These are phyloP conservation scores for Trialeurodes vaporariorum DNA, from an alignment of 1,140 invertebrate species.

Conservation along the genomic window DNA sequence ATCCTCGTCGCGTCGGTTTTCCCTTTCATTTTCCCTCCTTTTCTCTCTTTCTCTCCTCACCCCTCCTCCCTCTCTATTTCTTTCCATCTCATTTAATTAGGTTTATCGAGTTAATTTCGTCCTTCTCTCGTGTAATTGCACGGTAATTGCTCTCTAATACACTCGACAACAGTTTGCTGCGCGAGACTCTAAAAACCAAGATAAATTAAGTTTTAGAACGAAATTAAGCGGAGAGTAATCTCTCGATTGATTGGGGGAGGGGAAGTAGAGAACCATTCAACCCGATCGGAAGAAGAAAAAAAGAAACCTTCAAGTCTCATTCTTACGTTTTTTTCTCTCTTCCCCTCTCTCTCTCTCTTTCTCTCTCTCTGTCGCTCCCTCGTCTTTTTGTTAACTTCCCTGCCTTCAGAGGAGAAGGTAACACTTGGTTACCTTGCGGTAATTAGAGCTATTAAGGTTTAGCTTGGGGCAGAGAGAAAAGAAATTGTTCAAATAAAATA, in stretches of 20 bases:
- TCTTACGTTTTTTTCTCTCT: neutral
- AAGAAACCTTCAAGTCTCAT: too few species aligned
- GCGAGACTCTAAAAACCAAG: neutral
- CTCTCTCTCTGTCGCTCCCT: too few species aligned
- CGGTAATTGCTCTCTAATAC: neutral
- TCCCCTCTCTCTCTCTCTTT: neutral
- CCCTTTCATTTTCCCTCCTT: neutral
- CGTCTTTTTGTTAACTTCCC: too few species aligned
- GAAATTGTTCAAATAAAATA: constrained; percentile 5
- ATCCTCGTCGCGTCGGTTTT: neutral
- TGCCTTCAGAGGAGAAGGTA: neutral
- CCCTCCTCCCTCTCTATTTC: neutral
- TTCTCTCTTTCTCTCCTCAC: too few species aligned
- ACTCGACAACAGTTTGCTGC: neutral
- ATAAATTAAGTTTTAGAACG: neutral
- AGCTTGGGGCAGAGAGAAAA: neutral
- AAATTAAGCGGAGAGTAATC: neutral
- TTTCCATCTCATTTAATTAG: too few species aligned
- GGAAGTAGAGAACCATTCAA: neutral
- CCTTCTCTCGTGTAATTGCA: neutral
- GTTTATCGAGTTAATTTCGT: neutral
- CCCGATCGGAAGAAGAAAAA: neutral
- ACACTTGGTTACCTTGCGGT: neutral
- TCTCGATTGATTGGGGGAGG: neutral
- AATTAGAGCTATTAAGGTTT: neutral